Evolutionary conservation across 2,797 vertebrate genomes (phyloP).

Genomic region (Alfaro cultratus): DNA sequence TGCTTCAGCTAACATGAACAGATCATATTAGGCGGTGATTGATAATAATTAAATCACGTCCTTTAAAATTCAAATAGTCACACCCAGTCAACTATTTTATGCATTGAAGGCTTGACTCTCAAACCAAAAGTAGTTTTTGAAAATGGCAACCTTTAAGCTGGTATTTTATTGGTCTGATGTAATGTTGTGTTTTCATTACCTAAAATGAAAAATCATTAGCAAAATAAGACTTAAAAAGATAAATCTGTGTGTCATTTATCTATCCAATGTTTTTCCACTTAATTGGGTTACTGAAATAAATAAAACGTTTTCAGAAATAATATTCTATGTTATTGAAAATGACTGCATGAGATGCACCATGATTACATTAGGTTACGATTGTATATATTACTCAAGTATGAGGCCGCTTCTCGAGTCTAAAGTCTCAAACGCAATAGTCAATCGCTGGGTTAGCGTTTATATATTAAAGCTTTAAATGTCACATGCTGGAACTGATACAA

Average conservation of each 20-base stretch:
- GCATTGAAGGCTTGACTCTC: background rate
- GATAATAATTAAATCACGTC: background rate
- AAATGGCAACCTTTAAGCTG: background rate
- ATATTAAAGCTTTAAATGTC: background rate
- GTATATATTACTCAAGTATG: background rate
- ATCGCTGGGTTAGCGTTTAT: background rate
- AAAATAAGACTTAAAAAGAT: background rate
- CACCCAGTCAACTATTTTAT: background rate
- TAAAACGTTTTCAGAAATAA: background rate
- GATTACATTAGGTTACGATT: background rate
- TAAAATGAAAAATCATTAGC: background rate
- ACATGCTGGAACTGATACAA: background rate
- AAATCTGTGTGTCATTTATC: background rate
- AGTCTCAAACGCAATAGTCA: background rate
- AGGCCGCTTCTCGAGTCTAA: background rate
- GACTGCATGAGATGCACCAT: background rate
- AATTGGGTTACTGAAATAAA: background rate
- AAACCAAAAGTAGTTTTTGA: background rate
- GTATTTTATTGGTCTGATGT: background rate
- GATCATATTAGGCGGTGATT: background rate
- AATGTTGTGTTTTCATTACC: background rate
- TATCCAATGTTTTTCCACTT: background rate
- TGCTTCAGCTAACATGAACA: background rate
- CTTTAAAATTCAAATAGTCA: background rate
- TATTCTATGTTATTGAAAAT: too few relatives aligned